A percentile compares a stretch with the other conserved stretches of the same genome.
phyloP scores from a whole-genome alignment of 2,797 vertebrate genomes.

The Crenuchus spilurus region DNA sequence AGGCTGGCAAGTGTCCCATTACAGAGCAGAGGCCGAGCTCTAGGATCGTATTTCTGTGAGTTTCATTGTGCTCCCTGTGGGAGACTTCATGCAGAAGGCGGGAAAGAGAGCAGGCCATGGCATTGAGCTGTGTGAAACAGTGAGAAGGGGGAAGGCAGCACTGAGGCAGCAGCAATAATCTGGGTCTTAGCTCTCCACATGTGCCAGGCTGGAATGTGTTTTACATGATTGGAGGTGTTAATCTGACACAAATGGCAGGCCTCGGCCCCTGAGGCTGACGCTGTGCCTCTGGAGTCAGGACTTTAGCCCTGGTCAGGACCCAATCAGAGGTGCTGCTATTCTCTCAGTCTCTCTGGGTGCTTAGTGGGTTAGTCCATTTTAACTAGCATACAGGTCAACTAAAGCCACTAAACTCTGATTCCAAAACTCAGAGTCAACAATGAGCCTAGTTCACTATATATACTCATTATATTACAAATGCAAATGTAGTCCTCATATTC shows the following conservation, averaged over 20 bases:
- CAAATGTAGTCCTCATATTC: neutral
- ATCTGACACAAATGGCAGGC: conserved; percentile 53
- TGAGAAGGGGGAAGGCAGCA: conserved; percentile 43
- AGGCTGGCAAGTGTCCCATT: conserved; percentile 19
- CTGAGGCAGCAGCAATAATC: conserved; percentile 45
- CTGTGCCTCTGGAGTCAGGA: conserved; percentile 37
- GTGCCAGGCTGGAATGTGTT: conserved; percentile 54
- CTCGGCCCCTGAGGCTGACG: conserved; percentile 28
- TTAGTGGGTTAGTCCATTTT: conserved; percentile 37
- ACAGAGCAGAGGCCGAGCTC: conserved; percentile 34
- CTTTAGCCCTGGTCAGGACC: neutral
- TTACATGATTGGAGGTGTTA: conserved; percentile 52
- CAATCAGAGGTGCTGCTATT: neutral
- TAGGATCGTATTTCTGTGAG: conserved; percentile 47
- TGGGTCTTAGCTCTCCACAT: conserved; percentile 52
- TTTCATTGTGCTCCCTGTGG: conserved; percentile 33
- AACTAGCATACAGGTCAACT: conserved; percentile 4
- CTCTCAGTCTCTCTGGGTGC: neutral
- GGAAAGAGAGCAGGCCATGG: conserved; percentile 31
- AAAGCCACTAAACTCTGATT: conserved; percentile 14
- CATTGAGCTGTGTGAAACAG: conserved; percentile 42
- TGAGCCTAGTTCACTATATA: neutral
- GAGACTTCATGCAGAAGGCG: conserved; percentile 44
- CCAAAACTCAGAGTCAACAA: neutral
- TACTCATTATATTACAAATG: neutral